Evolutionary conservation across 2,113 vertebrate genomes (phyloP), one percentile per base, ranked within the genome.

Genomic region (Zosterops pallidus): DNA sequence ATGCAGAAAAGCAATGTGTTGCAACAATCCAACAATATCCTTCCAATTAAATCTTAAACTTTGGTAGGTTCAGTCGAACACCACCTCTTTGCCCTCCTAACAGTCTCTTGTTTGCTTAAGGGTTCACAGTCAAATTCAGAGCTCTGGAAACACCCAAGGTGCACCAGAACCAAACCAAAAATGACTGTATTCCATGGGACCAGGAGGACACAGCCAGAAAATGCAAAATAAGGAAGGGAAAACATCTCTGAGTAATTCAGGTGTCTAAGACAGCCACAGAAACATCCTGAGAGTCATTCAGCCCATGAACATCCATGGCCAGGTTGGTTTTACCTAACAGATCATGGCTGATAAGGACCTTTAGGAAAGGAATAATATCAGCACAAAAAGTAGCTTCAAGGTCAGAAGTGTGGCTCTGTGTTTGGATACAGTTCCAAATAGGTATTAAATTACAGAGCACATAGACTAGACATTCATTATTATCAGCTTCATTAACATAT

Each of bases 1-100:
- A 95, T 94, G 95, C 12, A 80, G 92, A 94, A 96, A 95, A 94
- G 94, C 95, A 97, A 95, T 93, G 96, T 94, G 94, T 93, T 94
- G 78, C 92, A 96, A 96, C 94, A 95, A 91, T 94, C 83, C 90
- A 96, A 96, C 94, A 94, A 95, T 90, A 95, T 95, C 96, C 81
- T 96, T 95, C 88, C 65, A 94, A 95, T 95, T 95, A 97, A 68
- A 83, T 83, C 79, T 50, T 83, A 91, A 93, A 94, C 88, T 67
- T 94, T 20, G 35, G 75, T 79, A 46, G 55, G 86, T 92, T 94
- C 69, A 91, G 75, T 64, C 0, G 0, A 89, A 85, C 23, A 24
- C 75, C 79, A 93, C 49, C 85, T 89, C 46, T 95, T 81, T 94
- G 81, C 76, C 91, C 81, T 71, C 46, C 1, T 53, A 46, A 68